A percentile compares a stretch with the other conserved stretches of the same genome.
phyloP scores from a whole-genome alignment of 2,797 vertebrate genomes.

The Odontamblyopus lacepedii region DNA sequence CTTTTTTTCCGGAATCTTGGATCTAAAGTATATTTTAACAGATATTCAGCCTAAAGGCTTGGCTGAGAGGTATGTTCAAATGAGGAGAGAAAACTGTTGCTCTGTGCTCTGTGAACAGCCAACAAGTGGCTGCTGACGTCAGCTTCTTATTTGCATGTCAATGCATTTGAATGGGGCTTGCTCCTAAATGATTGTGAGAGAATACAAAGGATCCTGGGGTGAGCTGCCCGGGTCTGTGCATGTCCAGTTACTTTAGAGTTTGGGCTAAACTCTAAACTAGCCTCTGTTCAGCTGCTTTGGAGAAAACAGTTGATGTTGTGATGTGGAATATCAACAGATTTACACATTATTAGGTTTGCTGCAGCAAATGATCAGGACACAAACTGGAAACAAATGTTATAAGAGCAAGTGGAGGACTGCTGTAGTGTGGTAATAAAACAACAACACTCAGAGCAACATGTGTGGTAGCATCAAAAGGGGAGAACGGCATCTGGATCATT shows the following conservation, averaged over 20 bases:
- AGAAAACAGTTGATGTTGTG: too few relatives aligned
- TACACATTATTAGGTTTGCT: too few relatives aligned
- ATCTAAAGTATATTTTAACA: background rate
- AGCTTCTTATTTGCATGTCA: conserved; percentile 50
- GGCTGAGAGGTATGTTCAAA: background rate
- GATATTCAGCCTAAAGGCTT: background rate
- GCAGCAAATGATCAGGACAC: too few relatives aligned
- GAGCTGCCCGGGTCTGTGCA: background rate
- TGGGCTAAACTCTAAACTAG: background rate
- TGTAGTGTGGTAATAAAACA: too few relatives aligned
- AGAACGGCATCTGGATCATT: too few relatives aligned
- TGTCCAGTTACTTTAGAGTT: conserved; percentile 1
- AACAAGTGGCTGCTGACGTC: conserved; percentile 27
- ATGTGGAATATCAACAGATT: background rate
- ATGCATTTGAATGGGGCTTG: conserved; percentile 33
- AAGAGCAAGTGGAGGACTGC: too few relatives aligned
- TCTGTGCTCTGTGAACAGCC: conserved; percentile 14
- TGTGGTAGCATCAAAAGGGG: too few relatives aligned
- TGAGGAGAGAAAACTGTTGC: conserved; percentile 28
- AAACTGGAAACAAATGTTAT: too few relatives aligned
- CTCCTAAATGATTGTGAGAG: conserved; percentile 13
- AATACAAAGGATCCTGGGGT: background rate
- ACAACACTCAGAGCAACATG: too few relatives aligned
- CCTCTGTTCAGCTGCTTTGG: background rate
- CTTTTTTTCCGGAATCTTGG: background rate